These are phyloP conservation scores for Aelia acuminata DNA, from an alignment of 2,888 invertebrate species.

Conservation along the genomic window DNA sequence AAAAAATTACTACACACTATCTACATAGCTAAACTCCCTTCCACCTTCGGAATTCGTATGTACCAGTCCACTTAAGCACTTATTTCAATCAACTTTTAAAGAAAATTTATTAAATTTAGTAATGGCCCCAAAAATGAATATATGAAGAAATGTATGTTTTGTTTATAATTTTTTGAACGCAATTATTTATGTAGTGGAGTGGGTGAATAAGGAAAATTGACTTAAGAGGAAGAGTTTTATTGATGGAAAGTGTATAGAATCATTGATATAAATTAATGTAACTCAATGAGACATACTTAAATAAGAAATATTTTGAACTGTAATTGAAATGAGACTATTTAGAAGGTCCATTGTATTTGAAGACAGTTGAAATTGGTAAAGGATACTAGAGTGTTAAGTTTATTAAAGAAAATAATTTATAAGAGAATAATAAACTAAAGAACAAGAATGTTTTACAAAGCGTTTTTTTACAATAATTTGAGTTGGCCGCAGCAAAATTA, in stretches of 20 bases:
- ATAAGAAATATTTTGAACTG: too few species aligned
- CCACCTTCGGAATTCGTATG: conserved; percentile 6
- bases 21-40: conserved; percentile 44
- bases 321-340: too few species aligned
- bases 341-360: too few species aligned
- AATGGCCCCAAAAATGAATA: background rate
- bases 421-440: too few species aligned
- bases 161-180: background rate
- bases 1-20: conserved; percentile 40
- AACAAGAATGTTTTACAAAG: too few species aligned
- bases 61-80: conserved; percentile 16
- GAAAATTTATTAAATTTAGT: background rate
- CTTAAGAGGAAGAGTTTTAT: background rate
- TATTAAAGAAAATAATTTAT: background rate
- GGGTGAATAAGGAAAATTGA: background rate
- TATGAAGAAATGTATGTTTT: too few species aligned
- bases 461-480: too few species aligned
- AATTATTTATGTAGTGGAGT: background rate
- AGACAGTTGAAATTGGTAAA: too few species aligned
- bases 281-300: background rate
- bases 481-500: too few species aligned
- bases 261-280: background rate
- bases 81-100: too few species aligned
- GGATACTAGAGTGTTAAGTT: background rate
- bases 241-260: background rate